Conservation (phyloP, 2,797 vertebrate species). For the Coregonus suidteri region DNA sequence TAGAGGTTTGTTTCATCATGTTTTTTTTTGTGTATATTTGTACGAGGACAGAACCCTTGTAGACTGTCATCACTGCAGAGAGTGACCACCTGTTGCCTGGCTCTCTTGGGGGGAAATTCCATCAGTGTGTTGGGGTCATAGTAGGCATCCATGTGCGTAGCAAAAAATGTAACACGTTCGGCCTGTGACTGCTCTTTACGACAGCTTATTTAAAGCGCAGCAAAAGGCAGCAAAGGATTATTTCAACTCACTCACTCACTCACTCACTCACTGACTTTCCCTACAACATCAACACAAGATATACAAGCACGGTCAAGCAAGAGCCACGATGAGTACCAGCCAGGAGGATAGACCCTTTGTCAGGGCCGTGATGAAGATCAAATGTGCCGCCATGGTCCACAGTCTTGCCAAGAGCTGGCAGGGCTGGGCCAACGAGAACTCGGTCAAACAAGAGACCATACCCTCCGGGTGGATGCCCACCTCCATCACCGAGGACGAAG, state of each 20-base stretch:
- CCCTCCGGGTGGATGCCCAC: slow-evolving; percentile 75
- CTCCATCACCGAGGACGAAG: slow-evolving; percentile 55
- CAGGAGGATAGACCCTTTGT: slow-evolving; percentile 61
- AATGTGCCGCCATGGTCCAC: slow-evolving; percentile 72
- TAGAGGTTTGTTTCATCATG: slow-evolving; percentile 15
- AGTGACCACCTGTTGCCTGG: slow-evolving; percentile 40
- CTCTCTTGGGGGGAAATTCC: slow-evolving; percentile 36
- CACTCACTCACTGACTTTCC: background rate
- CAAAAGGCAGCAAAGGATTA: slow-evolving; percentile 19
- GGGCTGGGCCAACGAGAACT: slow-evolving; percentile 73
- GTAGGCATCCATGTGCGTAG: slow-evolving; percentile 36
- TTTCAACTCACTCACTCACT: background rate
- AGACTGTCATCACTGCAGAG: slow-evolving; percentile 17
- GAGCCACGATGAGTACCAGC: slow-evolving; percentile 58
- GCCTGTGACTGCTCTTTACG: background rate
- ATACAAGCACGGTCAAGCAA: background rate
- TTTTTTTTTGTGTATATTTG: slow-evolving; percentile 23
- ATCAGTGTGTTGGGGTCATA: slow-evolving; percentile 29
- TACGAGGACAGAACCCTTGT: slow-evolving; percentile 18
- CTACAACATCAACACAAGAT: background rate
- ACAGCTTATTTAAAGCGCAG: slow-evolving; percentile 1
- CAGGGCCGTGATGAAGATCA: slow-evolving; percentile 69
- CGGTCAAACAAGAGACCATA: slow-evolving; percentile 65
- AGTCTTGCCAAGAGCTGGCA: slow-evolving; percentile 79
- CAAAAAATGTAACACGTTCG: slow-evolving; percentile 39